Conservation (phyloP, 1,140 invertebrate species). For the Drosophila tristis region DNA sequence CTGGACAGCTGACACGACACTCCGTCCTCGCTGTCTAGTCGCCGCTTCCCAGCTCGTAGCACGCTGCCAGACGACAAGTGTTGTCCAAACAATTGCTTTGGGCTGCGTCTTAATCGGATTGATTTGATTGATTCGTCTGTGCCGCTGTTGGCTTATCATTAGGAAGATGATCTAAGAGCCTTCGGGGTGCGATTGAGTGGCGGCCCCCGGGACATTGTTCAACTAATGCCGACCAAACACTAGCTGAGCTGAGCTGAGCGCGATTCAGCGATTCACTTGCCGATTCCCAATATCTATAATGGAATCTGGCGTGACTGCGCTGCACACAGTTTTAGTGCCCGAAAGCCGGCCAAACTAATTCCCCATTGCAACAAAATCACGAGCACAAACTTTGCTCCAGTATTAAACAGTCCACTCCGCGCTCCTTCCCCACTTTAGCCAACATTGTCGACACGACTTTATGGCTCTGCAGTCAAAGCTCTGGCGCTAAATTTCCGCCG, state of each 20-base stretch:
- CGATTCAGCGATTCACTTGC: too few relatives aligned
- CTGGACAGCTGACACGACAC: constrained; percentile 59
- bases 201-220: neutral
- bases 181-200: neutral
- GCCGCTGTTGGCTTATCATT: constrained; percentile 67
- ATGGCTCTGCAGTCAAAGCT: constrained; percentile 24
- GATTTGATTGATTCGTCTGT: constrained; percentile 65
- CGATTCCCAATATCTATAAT: neutral
- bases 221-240: constrained; percentile 23
- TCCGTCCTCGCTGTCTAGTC: neutral
- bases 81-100: constrained; percentile 42
- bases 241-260: neutral
- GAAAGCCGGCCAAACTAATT: constrained; percentile 2
- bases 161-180: constrained; percentile 26
- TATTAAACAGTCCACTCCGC: constrained; percentile 23
- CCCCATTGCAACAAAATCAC: constrained; percentile 13
- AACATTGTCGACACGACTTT: constrained; percentile 25
- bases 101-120: constrained; percentile 17
- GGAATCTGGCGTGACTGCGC: neutral
- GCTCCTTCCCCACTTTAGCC: neutral
- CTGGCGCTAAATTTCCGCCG: constrained; percentile 15
- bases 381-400: constrained; percentile 12
- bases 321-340: constrained; percentile 3
- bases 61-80: constrained; percentile 30
- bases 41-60: too few relatives aligned